Evolutionary conservation across 2,797 vertebrate genomes (phyloP).

Genomic region (Pithecia hirsuta): DNA sequence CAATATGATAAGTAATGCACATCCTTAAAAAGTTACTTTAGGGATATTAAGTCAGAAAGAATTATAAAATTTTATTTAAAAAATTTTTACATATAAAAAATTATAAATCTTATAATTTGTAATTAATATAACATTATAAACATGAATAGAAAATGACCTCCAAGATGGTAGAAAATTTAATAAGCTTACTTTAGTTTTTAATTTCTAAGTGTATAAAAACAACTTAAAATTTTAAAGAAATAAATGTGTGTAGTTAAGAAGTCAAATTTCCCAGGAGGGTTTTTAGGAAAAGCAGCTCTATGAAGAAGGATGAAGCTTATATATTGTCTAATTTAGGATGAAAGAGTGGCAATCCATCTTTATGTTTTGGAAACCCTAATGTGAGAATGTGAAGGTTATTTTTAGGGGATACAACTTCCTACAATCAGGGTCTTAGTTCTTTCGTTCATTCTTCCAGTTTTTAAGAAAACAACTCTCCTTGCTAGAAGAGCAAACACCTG

Average conservation of each 20-base stretch:
- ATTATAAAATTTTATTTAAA: background rate
- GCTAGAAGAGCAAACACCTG: background rate
- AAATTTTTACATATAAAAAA: background rate
- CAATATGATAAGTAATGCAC: background rate
- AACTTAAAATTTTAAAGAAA: background rate
- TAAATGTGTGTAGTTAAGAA: background rate
- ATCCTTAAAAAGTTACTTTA: conserved; percentile 20
- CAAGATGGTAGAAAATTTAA: background rate
- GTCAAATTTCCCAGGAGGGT: background rate
- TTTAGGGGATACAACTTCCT: background rate
- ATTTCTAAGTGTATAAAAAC: conserved; percentile 17
- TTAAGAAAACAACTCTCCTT: background rate
- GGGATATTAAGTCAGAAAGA: background rate
- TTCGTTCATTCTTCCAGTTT: background rate
- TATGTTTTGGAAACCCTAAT: background rate
- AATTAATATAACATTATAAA: conserved; percentile 31
- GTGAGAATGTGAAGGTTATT: background rate
- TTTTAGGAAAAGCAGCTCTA: background rate
- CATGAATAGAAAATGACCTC: background rate
- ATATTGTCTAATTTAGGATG: background rate
- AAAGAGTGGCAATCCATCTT: background rate
- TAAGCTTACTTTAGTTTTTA: conserved; percentile 36
- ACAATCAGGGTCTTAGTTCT: background rate
- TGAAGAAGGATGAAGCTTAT: background rate
- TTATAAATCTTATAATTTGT: background rate